These are phyloP conservation scores for Xylocampa areola DNA, from an alignment of 2,888 invertebrate species.

Conservation along the genomic window DNA sequence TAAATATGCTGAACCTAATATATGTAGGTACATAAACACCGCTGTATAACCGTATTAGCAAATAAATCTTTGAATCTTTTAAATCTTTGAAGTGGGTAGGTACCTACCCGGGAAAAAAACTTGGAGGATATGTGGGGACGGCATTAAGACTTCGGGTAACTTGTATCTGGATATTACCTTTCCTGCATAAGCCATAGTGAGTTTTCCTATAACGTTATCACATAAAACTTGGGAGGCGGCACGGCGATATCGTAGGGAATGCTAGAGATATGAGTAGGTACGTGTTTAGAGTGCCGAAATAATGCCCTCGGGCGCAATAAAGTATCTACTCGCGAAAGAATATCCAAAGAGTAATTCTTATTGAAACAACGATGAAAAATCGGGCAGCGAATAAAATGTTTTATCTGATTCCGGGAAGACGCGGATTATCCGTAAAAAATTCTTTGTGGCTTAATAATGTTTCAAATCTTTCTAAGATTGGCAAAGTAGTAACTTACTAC, in stretches of 20 bases:
- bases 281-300: constrained; percentile 59
- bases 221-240: constrained; percentile 35
- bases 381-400: constrained; percentile 33
- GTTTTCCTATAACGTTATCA: constrained; percentile 41
- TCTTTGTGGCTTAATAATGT: neutral
- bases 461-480: neutral
- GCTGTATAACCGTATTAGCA: too few relatives aligned
- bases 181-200: constrained; percentile 23
- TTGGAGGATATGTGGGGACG: constrained; percentile 1
- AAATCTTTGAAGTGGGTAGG: too few relatives aligned
- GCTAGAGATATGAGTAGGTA: constrained; percentile 51
- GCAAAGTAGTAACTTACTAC: neutral
- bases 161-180: constrained; percentile 15
- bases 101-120: constrained; percentile 6
- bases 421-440: neutral
- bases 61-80: too few relatives aligned
- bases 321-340: constrained; percentile 41
- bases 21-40: too few relatives aligned
- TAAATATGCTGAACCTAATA: too few relatives aligned
- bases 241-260: constrained; percentile 54
- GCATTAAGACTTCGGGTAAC: too few relatives aligned
- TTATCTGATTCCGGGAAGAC: constrained; percentile 16
- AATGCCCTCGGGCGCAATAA: constrained; percentile 54
- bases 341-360: constrained; percentile 56
- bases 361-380: constrained; percentile 51